A percentile compares a stretch with the other conserved stretches of the same genome.
These are phyloP conservation scores for Parotocinclus haroldoi DNA, from an alignment of 2,797 vertebrate genomes.

Conservation along the genomic window DNA sequence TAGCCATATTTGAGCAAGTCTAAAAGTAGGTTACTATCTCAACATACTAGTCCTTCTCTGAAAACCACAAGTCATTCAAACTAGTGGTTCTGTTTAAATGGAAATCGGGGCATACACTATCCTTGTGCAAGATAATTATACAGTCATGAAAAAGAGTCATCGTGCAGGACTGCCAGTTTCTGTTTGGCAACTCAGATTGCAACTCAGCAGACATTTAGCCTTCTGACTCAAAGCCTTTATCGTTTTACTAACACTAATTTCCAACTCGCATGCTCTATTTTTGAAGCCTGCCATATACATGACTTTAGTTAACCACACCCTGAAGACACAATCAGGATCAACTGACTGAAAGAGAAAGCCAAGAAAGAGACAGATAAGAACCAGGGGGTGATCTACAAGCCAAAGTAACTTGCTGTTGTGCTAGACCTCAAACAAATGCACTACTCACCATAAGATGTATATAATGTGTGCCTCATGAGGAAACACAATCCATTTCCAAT, in stretches of 20 bases:
- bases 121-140: conserved; percentile 60
- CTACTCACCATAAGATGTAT: no score
- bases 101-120: conserved; percentile 47
- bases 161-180: conserved; percentile 47
- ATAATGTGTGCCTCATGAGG: no score
- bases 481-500: no score
- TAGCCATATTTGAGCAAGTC: not conserved
- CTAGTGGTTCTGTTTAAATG: conserved; percentile 40
- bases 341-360: not conserved
- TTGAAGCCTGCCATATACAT: no score
- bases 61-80: conserved; percentile 42
- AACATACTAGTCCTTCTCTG: conserved; percentile 15
- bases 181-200: not conserved
- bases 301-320: not conserved
- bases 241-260: not conserved
- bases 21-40: conserved; percentile 15
- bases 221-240: not conserved
- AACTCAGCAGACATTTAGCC: conserved; percentile 8
- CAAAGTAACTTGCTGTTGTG: no score
- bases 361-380: conserved; percentile 20
- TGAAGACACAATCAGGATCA: no score
- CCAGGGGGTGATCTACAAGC: not conserved
- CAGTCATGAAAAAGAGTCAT: conserved; percentile 46
- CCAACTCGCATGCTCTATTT: not conserved
- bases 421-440: no score